These are phyloP conservation scores for Choloepus hoffmanni DNA, from an alignment of 2,113 vertebrate genomes.

Conservation along the genomic window DNA sequence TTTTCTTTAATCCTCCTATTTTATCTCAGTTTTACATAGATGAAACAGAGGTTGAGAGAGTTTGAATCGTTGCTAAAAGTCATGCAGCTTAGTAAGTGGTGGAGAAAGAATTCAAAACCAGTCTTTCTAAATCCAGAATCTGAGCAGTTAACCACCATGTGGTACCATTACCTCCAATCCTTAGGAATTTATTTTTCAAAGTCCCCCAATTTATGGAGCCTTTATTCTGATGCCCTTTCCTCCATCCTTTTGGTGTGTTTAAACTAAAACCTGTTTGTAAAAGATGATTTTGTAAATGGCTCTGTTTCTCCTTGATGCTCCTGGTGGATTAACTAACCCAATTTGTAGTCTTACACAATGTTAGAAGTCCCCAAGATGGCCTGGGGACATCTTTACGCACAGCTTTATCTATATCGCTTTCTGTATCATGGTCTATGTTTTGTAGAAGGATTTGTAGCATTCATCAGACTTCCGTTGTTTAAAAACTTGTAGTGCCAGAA, in stretches of 20 bases:
- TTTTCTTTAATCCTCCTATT: background rate
- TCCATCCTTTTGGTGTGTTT: background rate
- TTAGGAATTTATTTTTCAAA: background rate
- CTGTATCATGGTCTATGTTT: background rate
- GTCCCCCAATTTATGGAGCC: rapidly evolving
- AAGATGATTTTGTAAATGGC: background rate
- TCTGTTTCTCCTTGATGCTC: background rate
- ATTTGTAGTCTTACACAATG: background rate
- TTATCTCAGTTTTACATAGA: background rate
- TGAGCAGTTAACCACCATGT: background rate
- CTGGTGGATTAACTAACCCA: background rate
- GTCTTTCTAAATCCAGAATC: background rate
- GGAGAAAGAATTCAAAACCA: background rate
- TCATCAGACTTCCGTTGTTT: background rate
- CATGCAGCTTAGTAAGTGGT: background rate
- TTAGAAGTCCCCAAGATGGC: background rate
- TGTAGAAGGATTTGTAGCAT: background rate
- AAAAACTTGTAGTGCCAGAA: background rate
- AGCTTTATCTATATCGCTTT: background rate
- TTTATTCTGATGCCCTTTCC: background rate
- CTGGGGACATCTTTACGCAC: background rate
- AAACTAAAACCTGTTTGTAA: background rate
- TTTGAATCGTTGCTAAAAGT: background rate
- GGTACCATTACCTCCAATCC: rapidly evolving
- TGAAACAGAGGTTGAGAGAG: background rate